Evolutionary conservation across 2,797 vertebrate genomes (phyloP), one percentile per base, ranked within the genome.

Genomic region (Cossypha heuglini): DNA sequence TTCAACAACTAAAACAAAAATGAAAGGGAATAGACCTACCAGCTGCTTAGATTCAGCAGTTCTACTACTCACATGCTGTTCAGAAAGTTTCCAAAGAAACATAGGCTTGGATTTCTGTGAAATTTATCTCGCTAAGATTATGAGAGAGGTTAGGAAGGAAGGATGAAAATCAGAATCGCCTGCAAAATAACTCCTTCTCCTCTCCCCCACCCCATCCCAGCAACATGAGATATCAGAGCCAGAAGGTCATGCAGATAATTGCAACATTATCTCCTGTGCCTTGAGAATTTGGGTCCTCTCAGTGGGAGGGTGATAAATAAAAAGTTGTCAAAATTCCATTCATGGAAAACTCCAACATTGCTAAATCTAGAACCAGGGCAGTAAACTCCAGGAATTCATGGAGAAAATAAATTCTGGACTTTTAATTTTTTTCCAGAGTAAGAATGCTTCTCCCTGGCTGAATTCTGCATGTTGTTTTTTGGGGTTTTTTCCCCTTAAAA

Each of bases 191-290:
- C 54, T 82, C 29, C 37, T 52, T 48, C 11, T 31, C 8, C 46
- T 5, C 46, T 11, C 35, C 8, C 42, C 10, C 6, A 0, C 28
- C 28, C 37, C 33, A 64, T 72, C 57, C 71, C 61, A 92, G 84
- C 49, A 88, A 84, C 67, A 68, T 45, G 75, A 95, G 77, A 62
- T 92, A 89, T 45, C 61, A 80, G 35, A 69, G 64, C 29, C 84
- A 93, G 81, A 94, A 95, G 78, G 87, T 92, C 91, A 86, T 38
- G 33, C 18, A 95, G 92, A 95, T 91, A 93, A 89, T 55, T 85
- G 37, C 49, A 93, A 88, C 77, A 77, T 79, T 85, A 89, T 92
- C 86, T 86, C 35, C 54, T 38, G 13, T 80, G 84, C 71, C 76
- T 89, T 31, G 5, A 57, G 87, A 89, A 71, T 57, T 88, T 77